Percentiles rank a stretch among this genome's conserved stretches.
Conservation (phyloP, 2,797 vertebrate genomes). For the Mallotus villosus region DNA sequence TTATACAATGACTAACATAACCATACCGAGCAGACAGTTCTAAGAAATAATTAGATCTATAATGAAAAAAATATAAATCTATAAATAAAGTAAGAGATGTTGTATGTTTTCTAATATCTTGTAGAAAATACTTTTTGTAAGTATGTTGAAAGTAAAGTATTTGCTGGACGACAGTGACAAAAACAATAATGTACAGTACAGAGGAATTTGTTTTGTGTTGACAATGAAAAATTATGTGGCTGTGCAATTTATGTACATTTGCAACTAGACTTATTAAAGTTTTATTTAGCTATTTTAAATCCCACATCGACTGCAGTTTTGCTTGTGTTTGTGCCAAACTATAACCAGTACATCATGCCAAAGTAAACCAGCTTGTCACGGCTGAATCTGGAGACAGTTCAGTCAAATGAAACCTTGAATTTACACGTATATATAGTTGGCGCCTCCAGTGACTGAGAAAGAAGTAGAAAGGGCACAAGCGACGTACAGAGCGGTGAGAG, state of each 20-base stretch:
- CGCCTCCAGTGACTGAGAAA: not conserved
- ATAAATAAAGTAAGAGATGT: constrained; percentile 78
- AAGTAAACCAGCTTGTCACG: too few relatives aligned
- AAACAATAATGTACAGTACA: constrained; percentile 99
- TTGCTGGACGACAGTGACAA: constrained; percentile 83
- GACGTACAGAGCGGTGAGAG: constrained; percentile 46
- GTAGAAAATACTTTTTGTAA: constrained; percentile 96
- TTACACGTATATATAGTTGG: not conserved
- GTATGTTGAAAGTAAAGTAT: constrained; percentile 94
- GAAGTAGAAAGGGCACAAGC: constrained; percentile 24
- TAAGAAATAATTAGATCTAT: constrained; percentile 50
- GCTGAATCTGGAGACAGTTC: too few relatives aligned
- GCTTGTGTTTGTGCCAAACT: not conserved
- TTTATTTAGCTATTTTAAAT: constrained; percentile 99
- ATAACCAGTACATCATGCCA: too few relatives aligned
- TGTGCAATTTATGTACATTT: constrained; percentile 99
- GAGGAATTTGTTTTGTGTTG: constrained; percentile 88
- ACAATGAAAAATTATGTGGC: constrained; percentile 84
- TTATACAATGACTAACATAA: constrained; percentile 16
- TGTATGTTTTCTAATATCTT: constrained; percentile 96
- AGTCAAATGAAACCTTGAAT: too few relatives aligned
- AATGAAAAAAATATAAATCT: constrained; percentile 61
- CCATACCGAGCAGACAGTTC: constrained; percentile 46
- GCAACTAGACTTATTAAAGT: constrained; percentile 99
- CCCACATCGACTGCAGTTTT: constrained; percentile 24